Conservation (phyloP, 2,797 vertebrate species). For the Anomalospiza imberbis region DNA sequence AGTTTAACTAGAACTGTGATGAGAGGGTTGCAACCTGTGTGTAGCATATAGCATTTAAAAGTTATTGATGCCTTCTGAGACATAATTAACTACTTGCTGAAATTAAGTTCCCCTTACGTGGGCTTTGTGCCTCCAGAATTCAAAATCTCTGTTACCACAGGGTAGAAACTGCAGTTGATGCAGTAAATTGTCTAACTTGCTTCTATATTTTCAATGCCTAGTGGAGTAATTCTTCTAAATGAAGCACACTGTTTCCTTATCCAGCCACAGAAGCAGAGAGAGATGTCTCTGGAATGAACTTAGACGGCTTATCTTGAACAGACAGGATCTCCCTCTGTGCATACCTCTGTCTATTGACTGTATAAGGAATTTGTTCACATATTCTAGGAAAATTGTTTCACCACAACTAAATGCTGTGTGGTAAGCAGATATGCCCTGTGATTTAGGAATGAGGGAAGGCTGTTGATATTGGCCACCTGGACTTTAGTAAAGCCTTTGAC, state of each 20-base stretch:
- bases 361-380: constrained; percentile 21
- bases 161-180: background rate
- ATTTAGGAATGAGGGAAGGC: background rate
- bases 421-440: background rate
- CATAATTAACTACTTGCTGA: background rate
- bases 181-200: background rate
- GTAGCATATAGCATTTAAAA: background rate
- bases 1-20: background rate
- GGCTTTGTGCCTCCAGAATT: background rate
- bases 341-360: constrained; percentile 29
- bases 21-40: background rate
- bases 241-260: background rate
- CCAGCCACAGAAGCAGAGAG: background rate
- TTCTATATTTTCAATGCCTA: background rate
- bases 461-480: background rate
- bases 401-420: background rate
- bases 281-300: background rate
- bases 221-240: background rate
- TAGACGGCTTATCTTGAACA: background rate
- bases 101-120: background rate
- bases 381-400: background rate
- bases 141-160: background rate
- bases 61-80: background rate
- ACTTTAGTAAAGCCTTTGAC: background rate
- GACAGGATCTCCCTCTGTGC: background rate